These are phyloP conservation scores for Muricea muricata DNA, from an alignment of 92 coral and sea anemone species.

Conservation along the genomic window DNA sequence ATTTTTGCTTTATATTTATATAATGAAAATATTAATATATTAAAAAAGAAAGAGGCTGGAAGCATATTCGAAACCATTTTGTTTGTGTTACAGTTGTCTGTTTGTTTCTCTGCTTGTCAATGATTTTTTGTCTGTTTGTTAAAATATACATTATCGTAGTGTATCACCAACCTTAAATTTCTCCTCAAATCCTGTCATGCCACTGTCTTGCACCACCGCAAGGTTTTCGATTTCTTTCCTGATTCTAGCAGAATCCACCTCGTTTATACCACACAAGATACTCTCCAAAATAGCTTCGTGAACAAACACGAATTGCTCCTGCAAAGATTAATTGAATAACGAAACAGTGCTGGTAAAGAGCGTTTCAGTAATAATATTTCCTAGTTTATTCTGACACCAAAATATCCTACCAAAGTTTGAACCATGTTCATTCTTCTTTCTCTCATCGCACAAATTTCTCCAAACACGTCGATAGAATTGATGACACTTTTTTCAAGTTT, in stretches of 20 bases:
- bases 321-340: neutral
- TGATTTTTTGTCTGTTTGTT: no score
- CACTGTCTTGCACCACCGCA: neutral
- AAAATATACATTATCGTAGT: no score
- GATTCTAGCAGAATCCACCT: constrained; percentile 5
- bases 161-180: constrained; percentile 29
- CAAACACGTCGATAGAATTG: constrained; percentile 16
- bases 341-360: neutral
- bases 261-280: neutral
- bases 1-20: no score
- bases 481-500: constrained; percentile 19
- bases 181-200: constrained; percentile 25
- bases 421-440: constrained; percentile 19
- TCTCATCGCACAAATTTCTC: constrained; percentile 27
- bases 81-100: no score
- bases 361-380: neutral
- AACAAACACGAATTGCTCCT: constrained; percentile 22
- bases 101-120: no score
- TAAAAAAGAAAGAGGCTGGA: neutral
- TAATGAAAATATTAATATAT: no score
- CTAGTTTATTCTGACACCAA: neutral
- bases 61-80: neutral
- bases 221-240: neutral
- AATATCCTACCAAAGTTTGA: constrained; percentile 1
- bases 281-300: constrained; percentile 34